Evolutionary conservation across 1,140 invertebrate genomes (phyloP), one percentile per base, ranked within the genome.

Genomic region (Lasioglossum baleicum): DNA sequence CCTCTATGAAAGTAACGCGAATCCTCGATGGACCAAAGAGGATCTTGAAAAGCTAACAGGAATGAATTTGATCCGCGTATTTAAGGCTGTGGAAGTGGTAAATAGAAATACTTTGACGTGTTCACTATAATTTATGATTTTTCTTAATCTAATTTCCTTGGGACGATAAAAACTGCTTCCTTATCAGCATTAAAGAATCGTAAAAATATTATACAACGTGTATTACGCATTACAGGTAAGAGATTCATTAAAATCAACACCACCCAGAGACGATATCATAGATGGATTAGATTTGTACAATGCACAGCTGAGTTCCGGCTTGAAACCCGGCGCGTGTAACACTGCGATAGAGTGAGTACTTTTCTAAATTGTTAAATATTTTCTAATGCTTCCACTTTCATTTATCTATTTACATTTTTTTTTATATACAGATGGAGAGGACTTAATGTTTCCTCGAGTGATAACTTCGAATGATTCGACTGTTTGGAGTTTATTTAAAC

Each of bases 41-140:
- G 95, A 96, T 81, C 90, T 97, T 26, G 95, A 95, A 85, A 96
- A 96, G 91, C 90, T 97, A 44, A 95, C 95, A 44, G 96, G 95
- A 42, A 91, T 93, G 80, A 97, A 96, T 90, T 93, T 96, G 65
- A 92, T 96, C 60, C 91, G 95, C 81, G 96, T 96, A 67, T 95
- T 96, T 88, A 92, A 93, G 83, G 92, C 93, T 88, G 95, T 94
- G 15, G 96, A 96, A 93, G 90, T 94, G 93, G 96, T 96, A 91
- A 89, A 86, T 89, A 74, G n/a, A 76, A 76, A 75, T 66, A 66
- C 22, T 15, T 53, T 42, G 10, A 48, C 10, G 3, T 44, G 10
- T 44, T 0, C 13, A 48, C 44, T 48, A 13, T 48, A 1, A 35
- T 35, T 35, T 26, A 26, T 26, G 26, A 26, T 26, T 26, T 26